Percentiles rank a stretch among this genome's conserved stretches.
Conservation (phyloP, 2,888 invertebrate species). For the Oligia fasciuncula region DNA sequence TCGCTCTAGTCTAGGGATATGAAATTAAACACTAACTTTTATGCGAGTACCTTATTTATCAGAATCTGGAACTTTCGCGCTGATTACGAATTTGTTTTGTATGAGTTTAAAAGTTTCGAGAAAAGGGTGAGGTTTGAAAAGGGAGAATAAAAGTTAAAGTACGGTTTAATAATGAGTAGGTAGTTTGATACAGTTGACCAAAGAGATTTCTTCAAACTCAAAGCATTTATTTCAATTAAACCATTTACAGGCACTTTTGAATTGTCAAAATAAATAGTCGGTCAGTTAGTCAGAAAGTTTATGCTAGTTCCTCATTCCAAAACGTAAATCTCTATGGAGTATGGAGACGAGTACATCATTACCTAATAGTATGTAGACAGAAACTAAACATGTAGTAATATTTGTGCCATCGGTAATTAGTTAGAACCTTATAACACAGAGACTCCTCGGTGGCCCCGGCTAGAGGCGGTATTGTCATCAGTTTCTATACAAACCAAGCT, state of each 20-base stretch:
- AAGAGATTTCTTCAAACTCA: not conserved
- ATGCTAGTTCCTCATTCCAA: too few species aligned
- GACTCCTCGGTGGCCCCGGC: not conserved
- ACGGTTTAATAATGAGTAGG: not conserved
- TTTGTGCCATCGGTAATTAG: not conserved
- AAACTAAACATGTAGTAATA: not conserved
- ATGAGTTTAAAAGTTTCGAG: constrained; percentile 36
- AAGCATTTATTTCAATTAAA: not conserved
- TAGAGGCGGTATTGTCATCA: not conserved
- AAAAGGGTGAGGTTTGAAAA: not conserved
- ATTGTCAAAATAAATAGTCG: too few species aligned
- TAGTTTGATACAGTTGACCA: not conserved
- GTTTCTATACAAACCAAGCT: not conserved
- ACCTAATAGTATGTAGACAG: not conserved
- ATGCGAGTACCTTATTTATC: constrained; percentile 61
- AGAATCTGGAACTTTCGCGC: constrained; percentile 53
- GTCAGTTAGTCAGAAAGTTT: too few species aligned
- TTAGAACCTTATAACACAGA: not conserved
- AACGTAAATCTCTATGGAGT: too few species aligned
- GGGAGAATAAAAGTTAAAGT: constrained; percentile 26
- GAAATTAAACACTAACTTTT: constrained; percentile 63
- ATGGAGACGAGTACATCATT: too few species aligned
- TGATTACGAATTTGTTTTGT: constrained; percentile 53
- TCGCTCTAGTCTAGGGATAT: constrained; percentile 47
- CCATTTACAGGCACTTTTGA: not conserved